Conservation (phyloP, 2,797 vertebrate species). For the Melanotaenia pygmaea region DNA sequence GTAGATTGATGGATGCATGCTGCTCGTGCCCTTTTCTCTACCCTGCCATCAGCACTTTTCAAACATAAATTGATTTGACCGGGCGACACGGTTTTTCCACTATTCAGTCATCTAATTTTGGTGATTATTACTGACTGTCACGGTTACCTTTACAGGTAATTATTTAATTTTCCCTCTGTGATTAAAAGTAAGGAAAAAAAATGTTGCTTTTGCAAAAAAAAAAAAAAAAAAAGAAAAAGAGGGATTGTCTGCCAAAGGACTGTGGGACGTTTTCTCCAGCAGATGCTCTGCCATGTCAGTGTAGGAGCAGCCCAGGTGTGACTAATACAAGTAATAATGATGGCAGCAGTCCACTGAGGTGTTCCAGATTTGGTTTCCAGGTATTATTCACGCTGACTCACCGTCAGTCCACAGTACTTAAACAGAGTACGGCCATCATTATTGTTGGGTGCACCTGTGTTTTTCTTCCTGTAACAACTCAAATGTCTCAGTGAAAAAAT, state of each 20-base stretch:
- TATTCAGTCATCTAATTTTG: conserved; percentile 13
- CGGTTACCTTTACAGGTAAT: conserved; percentile 25
- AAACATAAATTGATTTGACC: conserved; percentile 37
- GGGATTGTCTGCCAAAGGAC: conserved; percentile 9
- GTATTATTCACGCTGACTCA: conserved; percentile 36
- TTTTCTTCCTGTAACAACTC: conserved; percentile 33
- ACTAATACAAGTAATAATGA: conserved; percentile 45
- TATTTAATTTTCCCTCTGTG: background rate
- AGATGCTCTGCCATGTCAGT: conserved; percentile 25
- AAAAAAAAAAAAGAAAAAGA: background rate
- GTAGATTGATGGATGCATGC: conserved; percentile 55
- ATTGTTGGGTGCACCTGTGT: conserved; percentile 39
- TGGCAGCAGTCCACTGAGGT: conserved; percentile 40
- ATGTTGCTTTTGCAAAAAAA: background rate
- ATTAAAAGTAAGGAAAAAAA: background rate
- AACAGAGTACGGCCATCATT: conserved; percentile 46
- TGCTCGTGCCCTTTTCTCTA: conserved; percentile 43
- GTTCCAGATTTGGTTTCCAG: conserved; percentile 34
- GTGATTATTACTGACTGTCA: conserved; percentile 14
- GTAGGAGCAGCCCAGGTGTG: conserved; percentile 38
- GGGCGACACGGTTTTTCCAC: conserved; percentile 2
- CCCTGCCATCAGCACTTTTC: conserved; percentile 24
- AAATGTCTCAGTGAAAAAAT: conserved; percentile 7
- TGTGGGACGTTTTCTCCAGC: conserved; percentile 11
- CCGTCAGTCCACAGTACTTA: conserved; percentile 32